A percentile compares a stretch with the other conserved stretches of the same genome.
Evolutionary conservation across 2,888 invertebrate genomes (phyloP).

Genomic region (Philaethria dido): DNA sequence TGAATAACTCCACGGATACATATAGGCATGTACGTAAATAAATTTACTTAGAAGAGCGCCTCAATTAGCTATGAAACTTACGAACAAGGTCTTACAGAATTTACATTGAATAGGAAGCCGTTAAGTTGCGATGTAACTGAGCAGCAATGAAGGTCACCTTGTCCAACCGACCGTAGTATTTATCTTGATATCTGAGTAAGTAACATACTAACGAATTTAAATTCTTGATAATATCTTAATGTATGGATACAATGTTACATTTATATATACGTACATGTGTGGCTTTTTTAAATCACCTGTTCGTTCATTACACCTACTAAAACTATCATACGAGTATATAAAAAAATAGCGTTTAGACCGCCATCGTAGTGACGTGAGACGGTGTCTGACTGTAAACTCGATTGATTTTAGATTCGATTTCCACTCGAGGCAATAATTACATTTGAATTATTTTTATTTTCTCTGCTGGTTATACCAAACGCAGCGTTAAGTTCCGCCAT

Average conservation of each 20-base stretch:
- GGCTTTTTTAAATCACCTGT: conserved; percentile 12
- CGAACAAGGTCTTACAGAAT: conserved; percentile 67
- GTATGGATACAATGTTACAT: conserved; percentile 8
- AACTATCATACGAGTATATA: too few relatives aligned
- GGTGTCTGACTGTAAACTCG: too few relatives aligned
- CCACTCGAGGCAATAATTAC: too few relatives aligned
- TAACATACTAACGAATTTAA: conserved; percentile 43
- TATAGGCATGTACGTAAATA: neutral
- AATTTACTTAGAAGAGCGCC: conserved; percentile 7
- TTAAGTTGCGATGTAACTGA: conserved; percentile 68
- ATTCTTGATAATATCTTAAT: conserved; percentile 25
- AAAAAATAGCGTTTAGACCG: too few relatives aligned
- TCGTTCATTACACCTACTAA: too few relatives aligned
- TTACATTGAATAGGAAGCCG: conserved; percentile 78
- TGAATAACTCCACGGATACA: conserved; percentile 49
- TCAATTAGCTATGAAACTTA: conserved; percentile 18
- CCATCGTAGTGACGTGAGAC: too few relatives aligned
- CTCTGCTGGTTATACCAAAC: too few relatives aligned
- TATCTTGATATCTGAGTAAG: conserved; percentile 54
- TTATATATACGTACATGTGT: neutral
- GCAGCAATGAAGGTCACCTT: conserved; percentile 75
- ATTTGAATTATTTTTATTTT: too few relatives aligned
- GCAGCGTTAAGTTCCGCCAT: too few relatives aligned
- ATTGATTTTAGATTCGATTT: too few relatives aligned
- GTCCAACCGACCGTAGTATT: conserved; percentile 62